phyloP scores from a whole-genome alignment of 2,797 vertebrate species.

The Argyrosomus regius region DNA sequence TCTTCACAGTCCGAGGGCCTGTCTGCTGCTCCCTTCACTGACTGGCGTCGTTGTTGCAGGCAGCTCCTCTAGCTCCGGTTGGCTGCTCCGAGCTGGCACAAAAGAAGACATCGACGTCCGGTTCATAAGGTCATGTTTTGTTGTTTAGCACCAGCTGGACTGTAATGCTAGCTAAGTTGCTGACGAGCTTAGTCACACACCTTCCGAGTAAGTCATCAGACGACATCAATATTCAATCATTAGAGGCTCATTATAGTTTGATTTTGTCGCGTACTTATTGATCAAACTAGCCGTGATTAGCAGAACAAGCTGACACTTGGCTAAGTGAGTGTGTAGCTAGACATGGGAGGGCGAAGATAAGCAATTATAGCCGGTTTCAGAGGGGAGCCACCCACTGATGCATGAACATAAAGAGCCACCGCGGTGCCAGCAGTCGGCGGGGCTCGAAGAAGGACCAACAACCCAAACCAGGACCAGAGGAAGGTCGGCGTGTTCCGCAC shows the following conservation, averaged over 20 bases:
- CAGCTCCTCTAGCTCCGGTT: too few relatives aligned
- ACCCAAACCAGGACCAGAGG: slow-evolving; percentile 28
- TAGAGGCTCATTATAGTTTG: accelerated
- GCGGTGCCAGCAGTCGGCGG: slow-evolving; percentile 46
- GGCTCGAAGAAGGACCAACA: slow-evolving; percentile 25
- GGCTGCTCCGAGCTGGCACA: slow-evolving; percentile 17
- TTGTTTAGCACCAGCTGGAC: background rate
- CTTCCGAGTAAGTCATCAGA: background rate
- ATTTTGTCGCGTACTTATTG: background rate
- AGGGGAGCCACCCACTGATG: slow-evolving; percentile 63
- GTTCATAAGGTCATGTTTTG: slow-evolving; percentile 42
- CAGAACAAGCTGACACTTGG: background rate
- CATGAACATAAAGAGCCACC: slow-evolving; percentile 44
- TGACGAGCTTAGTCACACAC: slow-evolving; percentile 21
- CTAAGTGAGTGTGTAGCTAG: background rate
- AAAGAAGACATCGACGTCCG: slow-evolving; percentile 64
- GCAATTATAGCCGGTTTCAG: slow-evolving; percentile 43
- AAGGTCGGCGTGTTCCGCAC: slow-evolving; percentile 16
- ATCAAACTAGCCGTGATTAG: background rate
- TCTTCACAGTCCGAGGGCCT: slow-evolving; percentile 20
- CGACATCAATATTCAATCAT: background rate
- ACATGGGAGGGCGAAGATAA: slow-evolving; percentile 50
- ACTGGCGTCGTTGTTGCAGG: slow-evolving; percentile 9
- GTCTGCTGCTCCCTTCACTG: slow-evolving; percentile 25
- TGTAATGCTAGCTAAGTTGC: background rate